Evolutionary conservation across 2,797 vertebrate species (phyloP), one percentile per base, ranked within the genome.

Genomic region (Sebastes minor): DNA sequence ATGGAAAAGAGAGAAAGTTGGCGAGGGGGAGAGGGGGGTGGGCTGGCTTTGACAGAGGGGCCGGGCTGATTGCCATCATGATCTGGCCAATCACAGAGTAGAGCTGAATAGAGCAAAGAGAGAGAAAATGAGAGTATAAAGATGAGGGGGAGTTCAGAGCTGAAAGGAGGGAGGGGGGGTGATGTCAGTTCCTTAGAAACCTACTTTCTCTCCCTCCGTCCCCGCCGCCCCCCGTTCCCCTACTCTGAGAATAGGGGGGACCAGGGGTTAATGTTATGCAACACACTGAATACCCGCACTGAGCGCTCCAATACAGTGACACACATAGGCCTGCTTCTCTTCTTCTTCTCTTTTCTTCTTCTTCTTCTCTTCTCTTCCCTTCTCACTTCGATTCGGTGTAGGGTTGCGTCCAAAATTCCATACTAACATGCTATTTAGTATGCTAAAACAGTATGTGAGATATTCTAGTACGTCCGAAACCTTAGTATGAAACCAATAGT

Each of bases 221-320:
- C 81, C 83, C 81, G n/a, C 81, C 28, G 4, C 80, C 85, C 88
- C 82, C 75, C 70, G 42, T 76, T 88, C 86, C 80, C 84, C 78
- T 88, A 77, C 80, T 87, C 67, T 88, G 80, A 94, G 94, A 95
- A 95, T 95, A 95, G 92, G 90, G 92, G 91, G 93, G 94, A 88
- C 91, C 85, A 95, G 87, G 95, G 96, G 95, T 96, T 97, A 96
- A 96, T 96, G 93, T 95, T 96, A 96, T 95, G 95, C 96, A 96
- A 94, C 94, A 94, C 72, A 75, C 83, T 94, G 92, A 97, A 96
- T 95, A 87, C 91, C 78, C 82, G 66, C 86, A 88, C 83, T 74
- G 88, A 93, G 91, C 84, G 88, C 90, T 94, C 84, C 63, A 84
- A 91, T 88, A 80, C 88, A 89, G 88, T 91, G 91, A 91, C 91